Evolutionary conservation across 35 echinoderm and acorn worm species (phyloP), one percentile per base, ranked within the genome.

Genomic region (Heliocidaris erythrogramma): DNA sequence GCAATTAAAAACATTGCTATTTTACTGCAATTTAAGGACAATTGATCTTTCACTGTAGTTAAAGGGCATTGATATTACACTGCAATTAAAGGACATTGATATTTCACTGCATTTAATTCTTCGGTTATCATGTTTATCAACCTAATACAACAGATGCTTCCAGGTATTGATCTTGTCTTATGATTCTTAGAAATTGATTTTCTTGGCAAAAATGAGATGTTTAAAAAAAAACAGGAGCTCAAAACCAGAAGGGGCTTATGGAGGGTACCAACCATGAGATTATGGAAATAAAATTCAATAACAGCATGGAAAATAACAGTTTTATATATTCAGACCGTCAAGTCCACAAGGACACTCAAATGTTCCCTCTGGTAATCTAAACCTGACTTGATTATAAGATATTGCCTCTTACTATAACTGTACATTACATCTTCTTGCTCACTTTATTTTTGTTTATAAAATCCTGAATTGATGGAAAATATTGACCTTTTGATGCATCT

Each of bases 231-330:
- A 78, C 65, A 27, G 65, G 1, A 24, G 18, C 27, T 18, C 65
- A 78, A 78, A 78, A 78, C 21, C 21, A 7, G 18, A 78, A 7
- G 65, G 65, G 65, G 65, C 65, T 78, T 9, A n/a, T 7, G 65
- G 17, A 78, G 65, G 35, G 65, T 27, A n/a, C 2, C 17, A 7
- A 78, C 65, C 14, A n/a, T n/a, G 27, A 78, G 65, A 78, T 78
- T 78, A 78, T 78, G 65, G 65, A 78, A n/a, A 78, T 78, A 78
- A 78, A 78, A 78, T 78, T 78, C 65, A 78, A 78, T 78, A 78
- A 27, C 27, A 27, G 65, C 65, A 24, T 78, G 65, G 27, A 78
- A 78, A 78, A 78, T n/a, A 78, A 78, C 65, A 78, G 21, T 78
- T 21, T 18, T 21, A 78, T 21, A 78, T 78, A 78, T 78, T 21